Conservation (phyloP, 2,113 vertebrate species). For the Proteles cristata region DNA sequence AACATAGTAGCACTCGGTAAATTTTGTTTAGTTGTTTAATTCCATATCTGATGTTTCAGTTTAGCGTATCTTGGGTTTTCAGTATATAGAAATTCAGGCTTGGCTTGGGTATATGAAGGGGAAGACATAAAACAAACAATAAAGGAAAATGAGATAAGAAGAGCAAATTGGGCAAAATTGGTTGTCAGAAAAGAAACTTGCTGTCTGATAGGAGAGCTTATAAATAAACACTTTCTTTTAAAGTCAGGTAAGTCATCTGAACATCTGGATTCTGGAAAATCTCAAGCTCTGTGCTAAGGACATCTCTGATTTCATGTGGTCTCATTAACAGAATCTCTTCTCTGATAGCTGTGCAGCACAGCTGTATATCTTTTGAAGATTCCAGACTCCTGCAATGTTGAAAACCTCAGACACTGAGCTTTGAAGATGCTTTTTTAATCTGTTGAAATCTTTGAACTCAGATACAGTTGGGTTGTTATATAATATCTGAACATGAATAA, state of each 20-base stretch:
- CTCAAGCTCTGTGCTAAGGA: background rate
- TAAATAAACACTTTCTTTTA: background rate
- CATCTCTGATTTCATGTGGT: background rate
- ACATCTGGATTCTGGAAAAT: background rate
- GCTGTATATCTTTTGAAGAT: conserved; percentile 24
- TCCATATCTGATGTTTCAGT: background rate
- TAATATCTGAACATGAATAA: conserved; percentile 26
- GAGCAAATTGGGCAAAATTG: conserved; percentile 9
- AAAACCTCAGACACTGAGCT: conserved; percentile 30
- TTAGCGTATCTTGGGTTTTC: background rate
- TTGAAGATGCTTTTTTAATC: conserved; percentile 41
- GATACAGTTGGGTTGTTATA: conserved; percentile 30
- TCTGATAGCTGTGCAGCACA: conserved; percentile 22
- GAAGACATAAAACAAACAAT: background rate
- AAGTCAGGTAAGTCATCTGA: background rate
- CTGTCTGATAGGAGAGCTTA: background rate
- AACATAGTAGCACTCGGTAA: background rate
- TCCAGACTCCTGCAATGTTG: background rate
- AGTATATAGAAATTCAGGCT: background rate
- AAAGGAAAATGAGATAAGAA: conserved; percentile 13
- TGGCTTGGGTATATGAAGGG: background rate
- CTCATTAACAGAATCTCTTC: conserved; percentile 19
- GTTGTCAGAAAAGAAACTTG: conserved; percentile 22
- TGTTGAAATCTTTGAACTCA: conserved; percentile 37
- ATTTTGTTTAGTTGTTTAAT: conserved; percentile 35